Conservation (phyloP, 2,797 vertebrate species). For the Atherinosoma microstoma region DNA sequence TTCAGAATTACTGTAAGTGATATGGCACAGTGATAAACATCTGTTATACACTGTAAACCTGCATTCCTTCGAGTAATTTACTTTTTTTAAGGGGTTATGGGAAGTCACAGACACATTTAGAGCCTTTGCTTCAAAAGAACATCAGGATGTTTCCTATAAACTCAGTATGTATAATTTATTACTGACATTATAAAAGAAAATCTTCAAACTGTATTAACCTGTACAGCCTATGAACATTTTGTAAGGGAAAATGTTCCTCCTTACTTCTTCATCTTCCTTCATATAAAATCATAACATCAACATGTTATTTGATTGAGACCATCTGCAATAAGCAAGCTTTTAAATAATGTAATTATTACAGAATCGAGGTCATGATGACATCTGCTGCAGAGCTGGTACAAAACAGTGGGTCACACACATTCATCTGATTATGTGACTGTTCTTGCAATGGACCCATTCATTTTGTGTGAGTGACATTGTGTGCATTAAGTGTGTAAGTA, state of each 20-base stretch:
- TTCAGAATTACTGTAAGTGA: no score
- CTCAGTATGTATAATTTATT: neutral
- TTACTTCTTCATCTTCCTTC: no score
- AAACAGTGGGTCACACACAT: constrained; percentile 6
- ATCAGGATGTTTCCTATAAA: no score
- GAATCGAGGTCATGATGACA: constrained; percentile 31
- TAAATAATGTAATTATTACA: neutral
- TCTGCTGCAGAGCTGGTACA: neutral
- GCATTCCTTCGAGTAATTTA: no score
- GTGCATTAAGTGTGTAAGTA: neutral
- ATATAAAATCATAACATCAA: no score
- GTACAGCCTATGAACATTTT: no score
- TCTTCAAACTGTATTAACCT: neutral
- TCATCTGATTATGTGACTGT: constrained; percentile 19
- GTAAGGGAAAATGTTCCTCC: no score
- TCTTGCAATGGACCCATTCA: neutral
- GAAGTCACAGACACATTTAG: no score
- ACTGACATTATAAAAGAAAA: neutral
- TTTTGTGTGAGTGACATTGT: neutral
- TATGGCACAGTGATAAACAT: no score
- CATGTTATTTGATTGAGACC: constrained; percentile 4
- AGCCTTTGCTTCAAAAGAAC: no score
- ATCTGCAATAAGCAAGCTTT: neutral
- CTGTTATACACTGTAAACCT: no score
- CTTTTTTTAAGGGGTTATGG: no score